Percentiles rank a stretch among this genome's conserved stretches.
These are phyloP conservation scores for Mesoclemmys tuberculata DNA, from an alignment of 2,113 vertebrate species.

Conservation along the genomic window DNA sequence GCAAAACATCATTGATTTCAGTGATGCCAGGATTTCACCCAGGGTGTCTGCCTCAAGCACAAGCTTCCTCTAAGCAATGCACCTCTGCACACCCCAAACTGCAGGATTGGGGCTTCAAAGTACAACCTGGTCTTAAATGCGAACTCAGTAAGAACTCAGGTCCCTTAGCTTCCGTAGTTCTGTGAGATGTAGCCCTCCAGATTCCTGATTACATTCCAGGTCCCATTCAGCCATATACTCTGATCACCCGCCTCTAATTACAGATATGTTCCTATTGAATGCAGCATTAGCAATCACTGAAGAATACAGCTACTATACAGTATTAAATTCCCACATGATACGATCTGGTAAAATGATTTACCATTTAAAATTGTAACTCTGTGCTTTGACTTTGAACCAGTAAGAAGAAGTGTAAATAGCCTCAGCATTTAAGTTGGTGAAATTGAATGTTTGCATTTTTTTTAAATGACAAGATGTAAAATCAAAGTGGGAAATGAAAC, in stretches of 20 bases:
- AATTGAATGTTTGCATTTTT: slow-evolving; percentile 23
- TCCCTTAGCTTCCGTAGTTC: not conserved
- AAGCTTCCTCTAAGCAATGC: not conserved
- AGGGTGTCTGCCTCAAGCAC: not conserved
- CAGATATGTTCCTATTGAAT: rapidly evolving
- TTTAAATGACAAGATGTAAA: slow-evolving; percentile 11
- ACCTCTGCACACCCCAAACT: not conserved
- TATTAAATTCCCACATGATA: not conserved
- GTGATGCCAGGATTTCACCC: not conserved
- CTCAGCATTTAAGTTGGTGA: slow-evolving; percentile 12
- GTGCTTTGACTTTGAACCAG: not conserved
- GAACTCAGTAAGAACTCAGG: not conserved
- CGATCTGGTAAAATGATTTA: slow-evolving; percentile 29
- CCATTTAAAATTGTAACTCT: slow-evolving; percentile 30
- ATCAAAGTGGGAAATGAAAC: not conserved
- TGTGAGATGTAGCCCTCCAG: not conserved
- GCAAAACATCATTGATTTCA: not conserved
- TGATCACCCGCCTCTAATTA: rapidly evolving
- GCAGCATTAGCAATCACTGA: not conserved
- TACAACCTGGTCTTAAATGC: not conserved
- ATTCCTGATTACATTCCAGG: not conserved
- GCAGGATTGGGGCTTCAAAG: slow-evolving; percentile 39
- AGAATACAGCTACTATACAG: slow-evolving; percentile 11
- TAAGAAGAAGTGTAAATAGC: not conserved
- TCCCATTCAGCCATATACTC: not conserved